These are phyloP conservation scores for Neotoxoptera formosana DNA, from an alignment of 1,140 invertebrate genomes.

Conservation along the genomic window DNA sequence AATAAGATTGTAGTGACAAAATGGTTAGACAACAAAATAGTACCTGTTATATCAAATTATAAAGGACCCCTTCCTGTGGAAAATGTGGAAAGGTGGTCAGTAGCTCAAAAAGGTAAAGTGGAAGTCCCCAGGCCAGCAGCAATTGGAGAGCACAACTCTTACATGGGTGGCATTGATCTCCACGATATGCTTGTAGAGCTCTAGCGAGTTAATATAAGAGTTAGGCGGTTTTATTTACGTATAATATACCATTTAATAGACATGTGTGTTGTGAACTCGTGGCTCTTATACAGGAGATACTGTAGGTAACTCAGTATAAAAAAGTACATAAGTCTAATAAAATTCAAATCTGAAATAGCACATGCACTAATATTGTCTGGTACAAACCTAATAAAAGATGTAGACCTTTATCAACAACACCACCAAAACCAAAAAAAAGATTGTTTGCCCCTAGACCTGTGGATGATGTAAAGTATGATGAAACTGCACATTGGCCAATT, in stretches of 20 bases:
- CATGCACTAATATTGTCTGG: background rate
- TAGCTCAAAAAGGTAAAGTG: constrained; percentile 61
- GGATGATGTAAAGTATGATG: too few species aligned
- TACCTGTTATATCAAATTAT: constrained; percentile 64
- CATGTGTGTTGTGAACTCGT: background rate
- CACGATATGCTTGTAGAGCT: background rate
- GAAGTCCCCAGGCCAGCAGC: constrained; percentile 61
- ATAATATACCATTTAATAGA: background rate
- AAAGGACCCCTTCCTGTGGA: constrained; percentile 62
- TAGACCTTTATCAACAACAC: too few species aligned
- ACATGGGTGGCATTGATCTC: background rate
- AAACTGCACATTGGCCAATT: too few species aligned
- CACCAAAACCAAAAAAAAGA: too few species aligned
- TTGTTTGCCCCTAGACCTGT: too few species aligned
- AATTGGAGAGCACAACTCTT: constrained; percentile 62
- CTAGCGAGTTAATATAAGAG: background rate
- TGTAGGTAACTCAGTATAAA: background rate
- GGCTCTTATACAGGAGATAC: background rate
- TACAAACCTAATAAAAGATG: too few species aligned
- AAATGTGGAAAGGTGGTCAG: constrained; percentile 60
- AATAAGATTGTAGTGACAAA: constrained; percentile 62
- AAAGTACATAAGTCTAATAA: background rate
- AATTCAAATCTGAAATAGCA: background rate
- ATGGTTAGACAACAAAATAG: constrained; percentile 64
- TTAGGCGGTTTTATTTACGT: background rate